Conservation (phyloP, 2,113 vertebrate genomes). For the Ciconia stormi region DNA sequence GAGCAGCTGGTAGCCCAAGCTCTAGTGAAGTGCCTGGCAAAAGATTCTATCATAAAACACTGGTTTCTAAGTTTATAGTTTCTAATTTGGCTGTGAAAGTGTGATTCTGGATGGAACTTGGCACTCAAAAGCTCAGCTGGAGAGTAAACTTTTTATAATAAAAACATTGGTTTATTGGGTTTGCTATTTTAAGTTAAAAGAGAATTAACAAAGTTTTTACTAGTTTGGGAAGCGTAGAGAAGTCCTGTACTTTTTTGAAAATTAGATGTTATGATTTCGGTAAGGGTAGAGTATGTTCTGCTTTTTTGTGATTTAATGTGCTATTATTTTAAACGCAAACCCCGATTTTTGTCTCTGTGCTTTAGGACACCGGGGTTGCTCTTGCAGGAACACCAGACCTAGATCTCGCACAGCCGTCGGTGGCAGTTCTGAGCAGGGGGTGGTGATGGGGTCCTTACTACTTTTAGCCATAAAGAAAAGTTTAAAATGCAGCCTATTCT, state of each 20-base stretch:
- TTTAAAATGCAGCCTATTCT: not conserved
- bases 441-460: not conserved
- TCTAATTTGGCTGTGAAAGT: conserved; percentile 65
- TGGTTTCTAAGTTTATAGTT: conserved; percentile 66
- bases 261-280: not conserved
- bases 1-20: conserved; percentile 30
- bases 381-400: not conserved
- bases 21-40: conserved; percentile 44
- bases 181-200: conserved; percentile 51
- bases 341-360: not conserved
- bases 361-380: not conserved
- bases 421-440: not conserved
- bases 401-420: rapidly evolving
- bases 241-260: not conserved
- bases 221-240: not conserved
- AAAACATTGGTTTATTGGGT: conserved; percentile 1
- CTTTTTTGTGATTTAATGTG: not conserved
- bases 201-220: conserved; percentile 29
- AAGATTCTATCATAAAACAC: conserved; percentile 19
- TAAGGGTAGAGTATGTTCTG: not conserved
- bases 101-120: conserved; percentile 57
- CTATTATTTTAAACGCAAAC: not conserved
- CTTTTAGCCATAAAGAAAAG: not conserved
- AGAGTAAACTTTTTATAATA: conserved; percentile 55
- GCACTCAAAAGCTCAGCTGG: conserved; percentile 37